A percentile compares a stretch with the other conserved stretches of the same genome.
phyloP scores from a whole-genome alignment of 2,113 vertebrate species.

The Kobus ellipsiprymnus region DNA sequence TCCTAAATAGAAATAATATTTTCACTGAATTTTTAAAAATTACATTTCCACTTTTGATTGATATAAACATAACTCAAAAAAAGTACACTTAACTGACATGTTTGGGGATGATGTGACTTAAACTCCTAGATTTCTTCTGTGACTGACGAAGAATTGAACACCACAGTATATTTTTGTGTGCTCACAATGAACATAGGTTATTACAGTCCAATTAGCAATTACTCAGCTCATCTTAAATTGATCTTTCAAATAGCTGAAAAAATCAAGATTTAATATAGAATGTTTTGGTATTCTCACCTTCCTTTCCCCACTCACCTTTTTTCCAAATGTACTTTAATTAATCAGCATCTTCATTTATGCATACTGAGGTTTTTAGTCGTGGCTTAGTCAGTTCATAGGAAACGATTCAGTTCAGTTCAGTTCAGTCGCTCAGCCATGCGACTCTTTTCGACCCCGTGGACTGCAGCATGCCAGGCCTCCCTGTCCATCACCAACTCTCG shows the following conservation, averaged over 20 bases:
- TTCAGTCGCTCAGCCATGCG: not conserved
- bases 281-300: slow-evolving; percentile 74
- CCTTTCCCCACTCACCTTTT: slow-evolving; percentile 34
- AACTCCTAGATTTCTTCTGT: not conserved
- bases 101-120: not conserved
- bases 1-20: not conserved
- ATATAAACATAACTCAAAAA: not conserved
- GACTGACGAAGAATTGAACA: not conserved
- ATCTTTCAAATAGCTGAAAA: slow-evolving; percentile 64
- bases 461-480: not conserved
- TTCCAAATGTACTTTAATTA: slow-evolving; percentile 60
- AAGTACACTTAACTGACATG: not conserved
- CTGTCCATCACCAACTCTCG: not conserved
- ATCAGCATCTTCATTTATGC: not conserved
- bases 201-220: slow-evolving; percentile 13
- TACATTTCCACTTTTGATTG: not conserved
- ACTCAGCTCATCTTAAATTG: slow-evolving; percentile 47
- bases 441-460: not conserved
- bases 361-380: slow-evolving; percentile 62
- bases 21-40: not conserved
- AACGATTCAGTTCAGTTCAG: slow-evolving; percentile 7
- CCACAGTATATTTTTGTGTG: not conserved
- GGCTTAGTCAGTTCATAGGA: slow-evolving; percentile 72
- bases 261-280: slow-evolving; percentile 68
- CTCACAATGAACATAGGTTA: not conserved